Conservation (phyloP, 1,140 invertebrate genomes). For the Tetraneura akinire region DNA sequence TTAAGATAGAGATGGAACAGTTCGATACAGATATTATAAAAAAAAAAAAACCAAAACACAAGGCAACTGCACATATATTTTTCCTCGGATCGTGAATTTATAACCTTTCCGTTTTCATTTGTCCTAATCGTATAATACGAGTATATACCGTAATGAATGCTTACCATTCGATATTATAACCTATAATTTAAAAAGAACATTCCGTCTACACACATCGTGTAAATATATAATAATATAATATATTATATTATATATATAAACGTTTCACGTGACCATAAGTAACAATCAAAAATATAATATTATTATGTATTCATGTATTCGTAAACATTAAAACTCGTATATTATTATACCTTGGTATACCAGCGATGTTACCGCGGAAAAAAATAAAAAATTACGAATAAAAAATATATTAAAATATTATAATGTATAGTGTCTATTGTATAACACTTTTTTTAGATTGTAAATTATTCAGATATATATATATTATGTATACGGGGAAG, state of each 20-base stretch:
- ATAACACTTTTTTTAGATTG: neutral
- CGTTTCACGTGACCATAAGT: neutral
- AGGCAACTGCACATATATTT: neutral
- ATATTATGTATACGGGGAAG: no score
- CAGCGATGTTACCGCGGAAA: neutral
- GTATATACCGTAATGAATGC: slow-evolving; percentile 45
- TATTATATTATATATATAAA: neutral
- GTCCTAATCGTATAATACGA: slow-evolving; percentile 34
- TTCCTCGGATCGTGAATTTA: slow-evolving; percentile 18
- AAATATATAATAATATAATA: no score
- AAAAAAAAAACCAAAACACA: neutral
- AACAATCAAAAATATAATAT: neutral
- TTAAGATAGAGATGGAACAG: no score
- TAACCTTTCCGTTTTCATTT: slow-evolving; percentile 10
- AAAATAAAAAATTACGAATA: no score
- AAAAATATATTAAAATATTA: neutral
- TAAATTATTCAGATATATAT: no score
- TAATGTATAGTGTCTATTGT: neutral
- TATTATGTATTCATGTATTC: neutral
- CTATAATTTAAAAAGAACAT: slow-evolving; percentile 40
- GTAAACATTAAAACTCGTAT: neutral
- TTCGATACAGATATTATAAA: no score
- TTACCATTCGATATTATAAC: neutral
- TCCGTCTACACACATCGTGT: neutral
- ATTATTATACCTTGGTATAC: neutral